phyloP scores from a whole-genome alignment of 2,113 vertebrate genomes.

The Protobothrops flavoviridis region DNA sequence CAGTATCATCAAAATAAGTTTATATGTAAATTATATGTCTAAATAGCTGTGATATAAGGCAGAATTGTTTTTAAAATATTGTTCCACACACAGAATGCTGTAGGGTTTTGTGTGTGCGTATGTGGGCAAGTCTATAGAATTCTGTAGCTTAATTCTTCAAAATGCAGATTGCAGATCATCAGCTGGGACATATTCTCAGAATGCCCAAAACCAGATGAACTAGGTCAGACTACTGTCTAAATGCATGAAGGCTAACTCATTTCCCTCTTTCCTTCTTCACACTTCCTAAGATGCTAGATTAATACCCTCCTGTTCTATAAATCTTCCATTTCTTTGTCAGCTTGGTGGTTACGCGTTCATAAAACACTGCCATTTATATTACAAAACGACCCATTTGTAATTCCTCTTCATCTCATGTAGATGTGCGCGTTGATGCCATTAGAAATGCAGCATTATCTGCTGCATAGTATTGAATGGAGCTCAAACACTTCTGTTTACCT shows the following conservation, averaged over 20 bases:
- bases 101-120: background rate
- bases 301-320: constrained; percentile 14
- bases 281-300: constrained; percentile 33
- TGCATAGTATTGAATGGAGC: constrained; percentile 63
- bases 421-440: constrained; percentile 56
- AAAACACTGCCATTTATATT: constrained; percentile 52
- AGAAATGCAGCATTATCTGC: constrained; percentile 61
- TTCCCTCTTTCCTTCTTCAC: constrained; percentile 21
- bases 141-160: background rate
- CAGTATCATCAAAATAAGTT: background rate
- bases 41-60: background rate
- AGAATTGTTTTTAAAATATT: background rate
- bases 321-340: constrained; percentile 45
- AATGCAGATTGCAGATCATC: background rate
- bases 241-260: background rate
- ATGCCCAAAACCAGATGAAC: background rate
- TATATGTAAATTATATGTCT: background rate
- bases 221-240: background rate
- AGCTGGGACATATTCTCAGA: constrained; percentile 12
- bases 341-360: constrained; percentile 28
- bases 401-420: constrained; percentile 64
- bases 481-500: constrained; percentile 69
- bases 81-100: background rate
- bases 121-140: background rate
- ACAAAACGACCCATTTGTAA: constrained; percentile 61